phyloP scores from a whole-genome alignment of 1,140 invertebrate species.

The Calosoma granatense region DNA sequence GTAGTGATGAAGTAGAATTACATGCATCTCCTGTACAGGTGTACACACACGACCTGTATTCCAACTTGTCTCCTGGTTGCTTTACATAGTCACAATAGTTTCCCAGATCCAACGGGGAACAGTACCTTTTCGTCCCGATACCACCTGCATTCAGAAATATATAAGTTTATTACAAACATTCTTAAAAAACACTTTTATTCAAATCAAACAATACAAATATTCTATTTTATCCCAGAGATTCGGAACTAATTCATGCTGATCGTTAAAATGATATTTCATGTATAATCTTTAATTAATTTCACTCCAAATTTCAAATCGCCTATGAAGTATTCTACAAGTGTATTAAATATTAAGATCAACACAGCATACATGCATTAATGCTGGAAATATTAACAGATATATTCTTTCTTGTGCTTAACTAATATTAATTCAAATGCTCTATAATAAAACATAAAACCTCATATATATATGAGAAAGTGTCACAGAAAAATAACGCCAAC shows the following conservation, averaged over 20 bases:
- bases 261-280: no score
- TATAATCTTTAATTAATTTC: background rate
- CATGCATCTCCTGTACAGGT: slow-evolving; percentile 83
- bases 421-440: no score
- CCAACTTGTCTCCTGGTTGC: slow-evolving; percentile 75
- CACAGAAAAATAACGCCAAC: background rate
- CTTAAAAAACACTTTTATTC: no score
- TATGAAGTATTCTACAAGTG: slow-evolving; percentile 1
- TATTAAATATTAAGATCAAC: no score
- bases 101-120: slow-evolving; percentile 80
- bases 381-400: no score
- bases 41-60: slow-evolving; percentile 88
- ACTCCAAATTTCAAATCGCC: background rate
- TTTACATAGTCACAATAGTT: slow-evolving; percentile 89
- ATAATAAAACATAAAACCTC: no score
- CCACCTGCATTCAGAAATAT: slow-evolving; percentile 51
- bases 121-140: slow-evolving; percentile 86
- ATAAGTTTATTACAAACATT: no score
- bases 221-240: no score
- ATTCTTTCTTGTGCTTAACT: no score
- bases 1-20: slow-evolving; percentile 45
- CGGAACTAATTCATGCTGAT: no score
- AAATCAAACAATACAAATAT: no score
- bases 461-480: slow-evolving; percentile 3
- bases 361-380: no score